Evolutionary conservation across 2,113 vertebrate genomes (phyloP).

Genomic region (Pica pica): DNA sequence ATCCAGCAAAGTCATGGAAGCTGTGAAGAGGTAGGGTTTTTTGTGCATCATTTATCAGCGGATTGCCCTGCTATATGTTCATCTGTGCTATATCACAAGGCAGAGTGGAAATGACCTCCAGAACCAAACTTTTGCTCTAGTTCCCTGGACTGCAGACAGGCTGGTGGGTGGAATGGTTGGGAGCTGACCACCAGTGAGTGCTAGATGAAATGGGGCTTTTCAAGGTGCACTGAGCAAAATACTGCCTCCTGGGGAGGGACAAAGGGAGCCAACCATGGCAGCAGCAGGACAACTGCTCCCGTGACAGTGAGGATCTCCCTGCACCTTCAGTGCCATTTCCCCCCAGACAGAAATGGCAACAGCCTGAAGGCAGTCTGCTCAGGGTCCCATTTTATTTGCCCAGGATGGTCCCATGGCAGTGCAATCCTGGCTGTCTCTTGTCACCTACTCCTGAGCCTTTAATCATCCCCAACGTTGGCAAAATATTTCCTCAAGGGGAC

Average conservation of each 20-base stretch:
- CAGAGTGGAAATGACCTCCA: not conserved
- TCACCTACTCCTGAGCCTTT: not conserved
- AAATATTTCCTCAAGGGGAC: not conserved
- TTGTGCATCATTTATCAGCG: not conserved
- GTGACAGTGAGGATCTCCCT: not conserved
- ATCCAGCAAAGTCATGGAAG: not conserved
- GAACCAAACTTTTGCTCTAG: not conserved
- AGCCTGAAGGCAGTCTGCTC: not conserved
- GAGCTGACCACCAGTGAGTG: accelerated
- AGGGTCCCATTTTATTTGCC: not conserved
- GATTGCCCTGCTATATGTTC: not conserved
- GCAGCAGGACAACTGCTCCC: not conserved
- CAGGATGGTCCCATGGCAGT: accelerated
- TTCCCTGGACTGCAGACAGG: not conserved
- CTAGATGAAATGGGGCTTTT: not conserved
- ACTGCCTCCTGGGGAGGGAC: not conserved
- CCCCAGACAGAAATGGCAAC: not conserved
- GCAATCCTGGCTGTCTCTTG: not conserved
- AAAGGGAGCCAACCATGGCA: accelerated
- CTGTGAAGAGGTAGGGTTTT: too few species aligned
- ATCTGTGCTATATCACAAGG: accelerated
- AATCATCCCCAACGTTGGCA: accelerated
- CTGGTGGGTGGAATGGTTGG: not conserved
- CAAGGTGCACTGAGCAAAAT: not conserved
- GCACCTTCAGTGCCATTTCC: too few species aligned